Evolutionary conservation across 2,113 vertebrate species (phyloP).

Genomic region (Eclectus roratus): DNA sequence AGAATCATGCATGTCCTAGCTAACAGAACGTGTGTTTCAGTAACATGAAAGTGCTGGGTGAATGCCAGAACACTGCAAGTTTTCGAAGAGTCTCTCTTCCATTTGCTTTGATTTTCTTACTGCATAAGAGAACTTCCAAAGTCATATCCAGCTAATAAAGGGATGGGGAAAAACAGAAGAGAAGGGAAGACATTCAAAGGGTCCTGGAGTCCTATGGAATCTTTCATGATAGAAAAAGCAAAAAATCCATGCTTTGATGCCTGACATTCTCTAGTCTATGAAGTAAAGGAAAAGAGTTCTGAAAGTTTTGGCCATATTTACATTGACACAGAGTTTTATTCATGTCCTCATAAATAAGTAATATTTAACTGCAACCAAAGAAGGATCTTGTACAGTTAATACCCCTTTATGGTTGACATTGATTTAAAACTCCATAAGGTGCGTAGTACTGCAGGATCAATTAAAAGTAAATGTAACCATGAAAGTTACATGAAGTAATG

Average conservation of each 20-base stretch:
- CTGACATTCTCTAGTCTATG: background rate
- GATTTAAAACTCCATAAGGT: conserved; percentile 51
- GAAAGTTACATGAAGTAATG: conserved; percentile 50
- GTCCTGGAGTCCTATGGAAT: background rate
- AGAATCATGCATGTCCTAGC: background rate
- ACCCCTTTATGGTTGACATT: conserved; percentile 23
- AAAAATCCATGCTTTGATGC: background rate
- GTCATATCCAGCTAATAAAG: background rate
- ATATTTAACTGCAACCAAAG: conserved; percentile 32
- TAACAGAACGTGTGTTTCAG: background rate
- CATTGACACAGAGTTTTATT: background rate
- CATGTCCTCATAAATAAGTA: conserved; percentile 28
- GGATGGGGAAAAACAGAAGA: background rate
- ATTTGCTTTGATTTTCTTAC: background rate
- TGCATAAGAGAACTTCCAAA: background rate
- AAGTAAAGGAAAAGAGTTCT: background rate
- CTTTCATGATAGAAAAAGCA: background rate
- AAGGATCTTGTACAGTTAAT: conserved; percentile 28
- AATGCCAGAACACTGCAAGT: background rate
- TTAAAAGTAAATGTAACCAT: conserved; percentile 43
- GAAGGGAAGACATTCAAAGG: background rate
- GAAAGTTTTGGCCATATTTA: conserved; percentile 5
- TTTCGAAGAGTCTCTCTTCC: background rate
- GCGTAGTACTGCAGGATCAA: background rate
- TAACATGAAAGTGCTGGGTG: background rate